phyloP scores from a whole-genome alignment of 2,797 vertebrate genomes.

The Typhlichthys subterraneus region DNA sequence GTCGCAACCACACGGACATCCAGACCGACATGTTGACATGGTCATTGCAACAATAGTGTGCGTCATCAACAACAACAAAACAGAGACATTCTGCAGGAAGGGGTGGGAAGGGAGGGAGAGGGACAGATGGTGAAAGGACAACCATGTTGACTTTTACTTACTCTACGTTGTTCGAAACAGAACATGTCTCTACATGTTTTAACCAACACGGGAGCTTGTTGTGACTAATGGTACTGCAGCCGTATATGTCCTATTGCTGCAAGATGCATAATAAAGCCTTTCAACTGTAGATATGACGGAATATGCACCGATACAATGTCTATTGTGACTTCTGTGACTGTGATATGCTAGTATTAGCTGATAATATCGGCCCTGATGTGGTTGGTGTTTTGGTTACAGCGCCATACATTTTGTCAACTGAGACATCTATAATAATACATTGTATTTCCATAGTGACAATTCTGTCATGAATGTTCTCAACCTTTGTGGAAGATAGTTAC shows the following conservation, averaged over 20 bases:
- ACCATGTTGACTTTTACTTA: background rate
- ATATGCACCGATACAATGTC: no score
- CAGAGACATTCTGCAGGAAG: slow-evolving; percentile 6
- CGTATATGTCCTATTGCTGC: no score
- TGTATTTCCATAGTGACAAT: background rate
- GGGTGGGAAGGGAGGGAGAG: background rate
- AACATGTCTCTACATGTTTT: background rate
- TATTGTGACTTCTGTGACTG: no score
- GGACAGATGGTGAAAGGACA: slow-evolving; percentile 45
- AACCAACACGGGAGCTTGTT: no score
- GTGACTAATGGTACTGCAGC: no score
- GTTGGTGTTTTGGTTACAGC: no score
- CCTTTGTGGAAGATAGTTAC: slow-evolving; percentile 16
- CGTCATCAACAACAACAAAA: background rate
- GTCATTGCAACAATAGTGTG: slow-evolving; percentile 27
- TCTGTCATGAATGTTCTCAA: slow-evolving; percentile 8
- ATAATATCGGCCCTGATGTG: no score
- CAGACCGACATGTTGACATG: slow-evolving; percentile 10
- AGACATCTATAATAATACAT: background rate
- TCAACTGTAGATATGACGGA: no score
- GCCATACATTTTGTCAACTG: background rate
- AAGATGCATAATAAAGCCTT: no score
- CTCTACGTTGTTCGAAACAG: no score
- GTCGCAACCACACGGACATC: slow-evolving; percentile 24
- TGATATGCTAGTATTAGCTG: no score